A percentile compares a stretch with the other conserved stretches of the same genome.
phyloP scores from a whole-genome alignment of 2,888 invertebrate genomes.

The Macrophya annulata region DNA sequence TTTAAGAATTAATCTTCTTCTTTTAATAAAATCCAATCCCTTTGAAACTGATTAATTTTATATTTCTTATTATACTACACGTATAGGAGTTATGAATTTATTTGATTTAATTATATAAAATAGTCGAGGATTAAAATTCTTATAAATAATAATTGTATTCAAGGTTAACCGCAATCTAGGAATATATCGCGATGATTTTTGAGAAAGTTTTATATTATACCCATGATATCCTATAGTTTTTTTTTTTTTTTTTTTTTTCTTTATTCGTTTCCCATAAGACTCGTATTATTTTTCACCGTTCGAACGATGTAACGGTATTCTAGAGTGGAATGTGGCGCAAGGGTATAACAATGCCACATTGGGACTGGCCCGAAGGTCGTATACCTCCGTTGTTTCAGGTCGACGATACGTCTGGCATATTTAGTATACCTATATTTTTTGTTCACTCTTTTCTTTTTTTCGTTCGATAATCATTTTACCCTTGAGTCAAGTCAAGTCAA shows the following conservation, averaged over 20 bases:
- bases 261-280: not conserved
- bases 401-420: conserved; percentile 23
- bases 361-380: conserved; percentile 31
- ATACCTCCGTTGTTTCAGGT: conserved; percentile 39
- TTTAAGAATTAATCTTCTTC: not conserved
- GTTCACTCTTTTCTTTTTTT: not conserved
- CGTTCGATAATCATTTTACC: not conserved
- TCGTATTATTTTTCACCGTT: conserved; percentile 34
- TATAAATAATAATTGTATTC: no score
- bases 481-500: not conserved
- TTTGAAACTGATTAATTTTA: no score
- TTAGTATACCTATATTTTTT: not conserved
- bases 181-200: no score
- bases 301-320: conserved; percentile 25
- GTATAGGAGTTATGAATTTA: no score
- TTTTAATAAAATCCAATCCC: not conserved
- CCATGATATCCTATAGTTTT: no score
- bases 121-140: no score
- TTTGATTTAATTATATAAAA: no score
- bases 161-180: no score
- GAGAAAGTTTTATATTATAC: no score
- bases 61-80: no score
- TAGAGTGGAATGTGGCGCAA: conserved; percentile 18
- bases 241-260: not conserved
- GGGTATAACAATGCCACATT: conserved; percentile 35